Percentiles rank a stretch among this genome's conserved stretches.
Conservation (phyloP, 1,140 invertebrate species). For the Pristionchus pacificus region DNA sequence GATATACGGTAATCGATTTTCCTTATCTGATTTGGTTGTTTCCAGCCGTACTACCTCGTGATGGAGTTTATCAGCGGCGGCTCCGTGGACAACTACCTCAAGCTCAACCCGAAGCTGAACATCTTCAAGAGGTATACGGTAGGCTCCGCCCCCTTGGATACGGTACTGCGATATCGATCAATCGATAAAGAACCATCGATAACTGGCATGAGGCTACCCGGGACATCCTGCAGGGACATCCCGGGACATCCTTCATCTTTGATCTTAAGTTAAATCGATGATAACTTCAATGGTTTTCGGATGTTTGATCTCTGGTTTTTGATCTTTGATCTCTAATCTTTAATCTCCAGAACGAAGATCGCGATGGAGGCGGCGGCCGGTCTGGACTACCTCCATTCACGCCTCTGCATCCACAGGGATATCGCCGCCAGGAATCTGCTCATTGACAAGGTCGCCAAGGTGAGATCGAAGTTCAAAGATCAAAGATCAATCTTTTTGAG, state of each 20-base stretch:
- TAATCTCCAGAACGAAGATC: conserved; percentile 27
- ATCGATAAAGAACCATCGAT: no score
- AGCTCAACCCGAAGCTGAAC: conserved; percentile 34
- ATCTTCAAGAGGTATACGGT: conserved; percentile 12
- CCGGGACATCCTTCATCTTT: no score
- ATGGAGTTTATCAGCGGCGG: conserved; percentile 37
- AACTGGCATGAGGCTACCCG: no score
- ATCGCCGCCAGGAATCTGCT: conserved; percentile 91
- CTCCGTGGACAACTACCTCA: conserved; percentile 37
- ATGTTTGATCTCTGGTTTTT: no score
- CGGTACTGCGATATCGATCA: no score
- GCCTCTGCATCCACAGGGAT: conserved; percentile 81
- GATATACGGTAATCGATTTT: not conserved
- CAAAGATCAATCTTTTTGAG: no score
- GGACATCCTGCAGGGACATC: no score
- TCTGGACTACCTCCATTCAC: conserved; percentile 35
- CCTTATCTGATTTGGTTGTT: conserved; percentile 1
- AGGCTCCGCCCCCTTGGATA: no score
- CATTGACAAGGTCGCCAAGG: conserved; percentile 74
- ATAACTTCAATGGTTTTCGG: no score
- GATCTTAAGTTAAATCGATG: no score
- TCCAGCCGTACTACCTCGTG: conserved; percentile 42
- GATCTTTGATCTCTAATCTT: no score
- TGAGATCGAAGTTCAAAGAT: no score
- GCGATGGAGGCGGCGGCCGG: conserved; percentile 35